Evolutionary conservation across 2,797 vertebrate species (phyloP), one percentile per base, ranked within the genome.

Genomic region (Glyptemys insculpta): DNA sequence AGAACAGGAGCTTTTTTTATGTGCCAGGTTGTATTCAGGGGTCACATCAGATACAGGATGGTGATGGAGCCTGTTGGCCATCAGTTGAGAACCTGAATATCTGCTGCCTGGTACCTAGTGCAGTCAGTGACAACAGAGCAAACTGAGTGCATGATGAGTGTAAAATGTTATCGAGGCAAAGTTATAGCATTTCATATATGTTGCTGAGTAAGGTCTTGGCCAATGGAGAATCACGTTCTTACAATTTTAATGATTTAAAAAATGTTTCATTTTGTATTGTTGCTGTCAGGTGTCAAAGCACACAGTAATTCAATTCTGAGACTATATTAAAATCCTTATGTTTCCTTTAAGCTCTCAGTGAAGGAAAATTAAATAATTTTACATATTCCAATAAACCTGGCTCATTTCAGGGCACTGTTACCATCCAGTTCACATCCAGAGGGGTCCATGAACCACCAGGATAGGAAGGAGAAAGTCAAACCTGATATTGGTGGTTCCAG

Each of bases 251-350:
- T 37, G 44, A 80, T 92, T 85, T 10, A 91, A 54, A 88, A 94
- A 94, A 91, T 56, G 10, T 79, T 88, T 44, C 85, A 37, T 78
- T 96, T 96, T 96, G 96, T 96, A 96, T 94, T 93, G 86, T 91
- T 91, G 91, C 91, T 89, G 27, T 79, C 89, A 95, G 91, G 68
- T 83, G 85, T 79, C 37, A 94, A 96, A 97, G 88, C 81, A 90
- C 76, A 57, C 0, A 94, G 86, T 95, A 95, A 97, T 97, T 95
- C 87, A 94, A 41, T 56, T 89, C 85, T 92, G 8, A 34, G 37
- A 90, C 79, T 91, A 79, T 47, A 37, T 76, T 89, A 83, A 93
- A 93, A 88, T 86, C 84, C 86, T 93, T 86, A 80, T 56, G 81
- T 93, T 95, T 94, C 1, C 68, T 86, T 87, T 79, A 50, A 96